Evolutionary conservation across 1,140 invertebrate species (phyloP).

Genomic region (Pseudoatta argentina): DNA sequence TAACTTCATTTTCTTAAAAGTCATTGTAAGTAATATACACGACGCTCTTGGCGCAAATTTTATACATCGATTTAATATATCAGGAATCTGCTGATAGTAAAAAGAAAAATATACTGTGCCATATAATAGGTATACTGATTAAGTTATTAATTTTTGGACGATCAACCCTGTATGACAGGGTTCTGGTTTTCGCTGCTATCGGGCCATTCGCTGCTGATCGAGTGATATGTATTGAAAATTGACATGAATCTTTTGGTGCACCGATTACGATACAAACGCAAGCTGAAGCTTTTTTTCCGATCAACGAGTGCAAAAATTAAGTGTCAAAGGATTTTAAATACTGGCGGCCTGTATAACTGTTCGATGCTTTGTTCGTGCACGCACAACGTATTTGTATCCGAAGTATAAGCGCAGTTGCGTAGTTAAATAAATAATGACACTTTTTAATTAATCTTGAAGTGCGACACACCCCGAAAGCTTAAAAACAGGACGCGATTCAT

Average conservation of each 20-base stretch:
- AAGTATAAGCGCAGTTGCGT: constrained; percentile 45
- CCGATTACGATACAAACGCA: constrained; percentile 5
- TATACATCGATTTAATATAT: too few relatives aligned
- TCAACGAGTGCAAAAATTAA: neutral
- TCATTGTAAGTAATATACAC: too few relatives aligned
- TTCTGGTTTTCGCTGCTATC: neutral
- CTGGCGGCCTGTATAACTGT: neutral
- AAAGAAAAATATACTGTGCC: too few relatives aligned
- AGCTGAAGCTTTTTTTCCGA: neutral
- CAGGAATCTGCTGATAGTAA: too few relatives aligned
- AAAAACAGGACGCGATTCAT: constrained; percentile 48
- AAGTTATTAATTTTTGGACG: too few relatives aligned
- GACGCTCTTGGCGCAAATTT: too few relatives aligned
- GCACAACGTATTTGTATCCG: constrained; percentile 38
- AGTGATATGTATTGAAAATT: constrained; percentile 10
- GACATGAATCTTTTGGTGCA: neutral
- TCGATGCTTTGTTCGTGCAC: constrained; percentile 9
- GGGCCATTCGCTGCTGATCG: neutral
- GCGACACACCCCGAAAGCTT: neutral
- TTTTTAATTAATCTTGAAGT: constrained; percentile 66
- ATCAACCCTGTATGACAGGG: too few relatives aligned
- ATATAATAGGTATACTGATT: too few relatives aligned
- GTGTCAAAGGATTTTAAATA: constrained; percentile 43
- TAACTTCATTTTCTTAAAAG: too few relatives aligned
- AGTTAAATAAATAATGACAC: constrained; percentile 54